Evolutionary conservation across 1,140 invertebrate genomes (phyloP).

Genomic region (Lepidostoma basale): DNA sequence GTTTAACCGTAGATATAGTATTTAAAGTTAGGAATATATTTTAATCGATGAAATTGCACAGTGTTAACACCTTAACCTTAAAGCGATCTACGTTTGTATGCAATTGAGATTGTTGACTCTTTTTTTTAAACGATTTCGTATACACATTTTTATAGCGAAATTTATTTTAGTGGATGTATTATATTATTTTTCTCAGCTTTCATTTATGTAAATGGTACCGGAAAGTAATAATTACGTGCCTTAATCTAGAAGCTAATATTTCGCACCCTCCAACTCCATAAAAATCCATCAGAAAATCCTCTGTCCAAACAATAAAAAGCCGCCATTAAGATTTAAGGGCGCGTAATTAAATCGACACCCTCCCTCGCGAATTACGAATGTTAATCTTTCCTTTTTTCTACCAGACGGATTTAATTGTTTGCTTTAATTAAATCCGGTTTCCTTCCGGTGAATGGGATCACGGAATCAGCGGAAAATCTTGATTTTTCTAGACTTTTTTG

Average conservation of each 20-base stretch:
- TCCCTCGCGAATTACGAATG: slow-evolving; percentile 36
- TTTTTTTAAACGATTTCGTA: too few relatives aligned
- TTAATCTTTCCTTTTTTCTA: slow-evolving; percentile 42
- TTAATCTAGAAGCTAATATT: slow-evolving; percentile 3
- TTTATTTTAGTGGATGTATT: too few relatives aligned
- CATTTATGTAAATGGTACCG: too few relatives aligned
- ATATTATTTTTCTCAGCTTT: too few relatives aligned
- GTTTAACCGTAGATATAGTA: too few relatives aligned
- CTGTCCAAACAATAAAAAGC: slow-evolving; percentile 18
- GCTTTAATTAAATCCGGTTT: slow-evolving; percentile 45
- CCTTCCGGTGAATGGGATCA: slow-evolving; percentile 12
- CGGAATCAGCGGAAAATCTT: slow-evolving; percentile 4
- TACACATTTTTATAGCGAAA: too few relatives aligned
- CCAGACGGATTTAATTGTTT: slow-evolving; percentile 46
- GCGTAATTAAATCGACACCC: slow-evolving; percentile 43
- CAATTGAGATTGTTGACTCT: too few relatives aligned
- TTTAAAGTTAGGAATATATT: too few relatives aligned
- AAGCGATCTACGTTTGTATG: too few relatives aligned
- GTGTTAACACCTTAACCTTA: too few relatives aligned
- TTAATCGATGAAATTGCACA: too few relatives aligned
- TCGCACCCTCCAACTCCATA: neutral
- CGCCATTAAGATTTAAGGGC: slow-evolving; percentile 37
- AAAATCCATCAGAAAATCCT: slow-evolving; percentile 18
- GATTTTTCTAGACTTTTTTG: slow-evolving; percentile 35
- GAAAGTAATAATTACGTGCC: neutral